Evolutionary conservation across 1,140 invertebrate genomes (phyloP).

Genomic region (Penaeus vannamei): DNA sequence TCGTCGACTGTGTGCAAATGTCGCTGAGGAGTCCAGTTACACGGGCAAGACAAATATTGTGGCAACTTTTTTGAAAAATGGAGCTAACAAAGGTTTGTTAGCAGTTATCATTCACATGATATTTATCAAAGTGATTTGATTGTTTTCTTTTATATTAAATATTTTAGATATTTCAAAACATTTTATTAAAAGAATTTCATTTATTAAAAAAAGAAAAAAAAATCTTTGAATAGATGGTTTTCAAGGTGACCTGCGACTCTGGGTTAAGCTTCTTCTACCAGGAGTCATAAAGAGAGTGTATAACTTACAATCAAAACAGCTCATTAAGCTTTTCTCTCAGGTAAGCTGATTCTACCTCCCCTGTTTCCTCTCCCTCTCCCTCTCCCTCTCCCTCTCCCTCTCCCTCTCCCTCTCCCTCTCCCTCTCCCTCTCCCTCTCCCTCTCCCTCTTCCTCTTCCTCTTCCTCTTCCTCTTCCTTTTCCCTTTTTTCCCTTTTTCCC

Average conservation of each 20-base stretch:
- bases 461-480: not conserved
- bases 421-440: not conserved
- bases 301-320: slow-evolving; percentile 92
- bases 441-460: not conserved
- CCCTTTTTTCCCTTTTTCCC: too few species aligned
- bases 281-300: slow-evolving; percentile 87
- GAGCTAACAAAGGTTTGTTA: slow-evolving; percentile 76
- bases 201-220: slow-evolving; percentile 23
- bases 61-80: slow-evolving; percentile 80
- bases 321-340: slow-evolving; percentile 89
- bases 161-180: slow-evolving; percentile 17
- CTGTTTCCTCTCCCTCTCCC: not conserved
- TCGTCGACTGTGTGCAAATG: slow-evolving; percentile 81
- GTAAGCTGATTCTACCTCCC: slow-evolving; percentile 69
- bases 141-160: not conserved
- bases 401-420: not conserved
- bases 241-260: slow-evolving; percentile 84
- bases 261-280: slow-evolving; percentile 89
- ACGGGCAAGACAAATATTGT: slow-evolving; percentile 86
- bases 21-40: slow-evolving; percentile 85
- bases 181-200: slow-evolving; percentile 34
- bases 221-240: slow-evolving; percentile 76
- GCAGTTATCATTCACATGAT: not conserved
- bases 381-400: not conserved
- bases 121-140: slow-evolving; percentile 2